phyloP scores from a whole-genome alignment of 2,797 vertebrate species.

The Rhyacichthys aspro region DNA sequence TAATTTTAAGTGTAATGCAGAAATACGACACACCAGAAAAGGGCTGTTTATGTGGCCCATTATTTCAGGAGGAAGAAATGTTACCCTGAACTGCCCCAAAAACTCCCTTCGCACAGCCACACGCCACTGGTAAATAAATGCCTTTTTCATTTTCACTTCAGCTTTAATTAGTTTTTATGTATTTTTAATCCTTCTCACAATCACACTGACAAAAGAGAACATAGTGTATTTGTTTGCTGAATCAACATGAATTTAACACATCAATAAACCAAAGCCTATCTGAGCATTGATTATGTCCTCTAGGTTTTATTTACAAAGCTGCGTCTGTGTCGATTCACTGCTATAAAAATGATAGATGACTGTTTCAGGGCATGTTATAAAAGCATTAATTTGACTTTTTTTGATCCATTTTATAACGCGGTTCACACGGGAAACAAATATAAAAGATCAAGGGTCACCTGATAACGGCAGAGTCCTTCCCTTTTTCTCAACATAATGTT shows the following conservation, averaged over 20 bases:
- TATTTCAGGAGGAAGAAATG: constrained; percentile 54
- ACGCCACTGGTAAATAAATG: constrained; percentile 72
- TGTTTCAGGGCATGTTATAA: constrained; percentile 32
- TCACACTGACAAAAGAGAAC: neutral
- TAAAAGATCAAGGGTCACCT: too few species aligned
- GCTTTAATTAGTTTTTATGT: too few species aligned
- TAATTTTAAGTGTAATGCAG: constrained; percentile 52
- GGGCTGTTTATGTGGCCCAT: constrained; percentile 75
- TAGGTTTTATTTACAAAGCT: constrained; percentile 32
- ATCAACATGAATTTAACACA: constrained; percentile 30
- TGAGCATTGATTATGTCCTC: constrained; percentile 33
- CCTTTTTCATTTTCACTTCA: too few species aligned
- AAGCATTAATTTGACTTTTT: constrained; percentile 42
- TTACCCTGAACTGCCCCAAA: constrained; percentile 59
- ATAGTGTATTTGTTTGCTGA: constrained; percentile 8
- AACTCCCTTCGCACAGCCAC: constrained; percentile 44
- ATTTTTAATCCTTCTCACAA: too few species aligned
- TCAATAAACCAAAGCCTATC: constrained; percentile 11
- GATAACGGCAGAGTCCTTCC: too few species aligned
- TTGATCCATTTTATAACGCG: neutral
- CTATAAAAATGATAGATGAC: constrained; percentile 24
- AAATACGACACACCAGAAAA: constrained; percentile 59
- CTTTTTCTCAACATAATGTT: neutral
- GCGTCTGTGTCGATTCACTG: constrained; percentile 35
- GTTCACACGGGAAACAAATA: neutral